A percentile compares a stretch with the other conserved stretches of the same genome.
Evolutionary conservation across 1,140 invertebrate species (phyloP).

Genomic region (Ips typographus): DNA sequence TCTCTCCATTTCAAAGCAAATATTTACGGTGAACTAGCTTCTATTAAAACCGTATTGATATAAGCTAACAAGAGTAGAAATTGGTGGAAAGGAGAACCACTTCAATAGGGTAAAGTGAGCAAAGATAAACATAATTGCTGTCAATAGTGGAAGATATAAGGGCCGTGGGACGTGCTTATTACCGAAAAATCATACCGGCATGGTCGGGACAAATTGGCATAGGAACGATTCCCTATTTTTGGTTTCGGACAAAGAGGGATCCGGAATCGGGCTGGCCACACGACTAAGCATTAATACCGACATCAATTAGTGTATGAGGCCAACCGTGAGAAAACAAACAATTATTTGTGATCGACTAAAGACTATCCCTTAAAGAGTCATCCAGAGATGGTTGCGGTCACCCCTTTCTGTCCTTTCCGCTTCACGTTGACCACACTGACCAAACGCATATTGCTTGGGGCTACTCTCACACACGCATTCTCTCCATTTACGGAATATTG

Average conservation of each 20-base stretch:
- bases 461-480: conserved; percentile 40
- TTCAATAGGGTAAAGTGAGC: conserved; percentile 32
- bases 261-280: conserved; percentile 40
- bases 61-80: background rate
- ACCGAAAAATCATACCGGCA: conserved; percentile 44
- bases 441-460: conserved; percentile 40
- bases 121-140: conserved; percentile 42
- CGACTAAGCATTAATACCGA: conserved; percentile 49
- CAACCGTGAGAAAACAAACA: conserved; percentile 53
- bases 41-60: background rate
- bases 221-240: conserved; percentile 43
- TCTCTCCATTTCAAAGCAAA: background rate
- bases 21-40: background rate
- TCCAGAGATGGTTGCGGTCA: conserved; percentile 41
- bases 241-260: conserved; percentile 40
- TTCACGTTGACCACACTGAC: conserved; percentile 43
- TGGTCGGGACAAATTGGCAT: conserved; percentile 43
- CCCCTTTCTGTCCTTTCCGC: conserved; percentile 42
- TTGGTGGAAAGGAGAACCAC: conserved; percentile 2
- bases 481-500: conserved; percentile 48
- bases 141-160: conserved; percentile 33
- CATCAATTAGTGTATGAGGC: conserved; percentile 51
- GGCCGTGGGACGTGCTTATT: conserved; percentile 40
- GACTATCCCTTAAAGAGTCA: conserved; percentile 49
- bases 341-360: conserved; percentile 48